Percentiles rank a stretch among this genome's conserved stretches.
These are phyloP conservation scores for Phortica magna DNA, from an alignment of 2,888 invertebrate species.

Conservation along the genomic window DNA sequence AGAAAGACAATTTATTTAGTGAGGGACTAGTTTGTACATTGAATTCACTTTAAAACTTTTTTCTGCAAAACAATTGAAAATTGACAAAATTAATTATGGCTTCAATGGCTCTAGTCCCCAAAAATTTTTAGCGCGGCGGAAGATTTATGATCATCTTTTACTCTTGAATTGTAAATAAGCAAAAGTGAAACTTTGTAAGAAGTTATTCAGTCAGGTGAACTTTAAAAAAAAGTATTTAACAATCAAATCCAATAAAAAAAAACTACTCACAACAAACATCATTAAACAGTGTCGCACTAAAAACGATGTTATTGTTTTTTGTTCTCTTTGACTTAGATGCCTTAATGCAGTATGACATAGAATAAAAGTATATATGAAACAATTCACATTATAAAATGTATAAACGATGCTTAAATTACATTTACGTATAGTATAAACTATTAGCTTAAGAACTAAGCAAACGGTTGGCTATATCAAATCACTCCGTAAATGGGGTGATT, in stretches of 20 bases:
- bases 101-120: too few relatives aligned
- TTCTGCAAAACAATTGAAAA: too few relatives aligned
- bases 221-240: constrained; percentile 47
- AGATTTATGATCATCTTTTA: too few relatives aligned
- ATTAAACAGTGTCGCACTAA: constrained; percentile 13
- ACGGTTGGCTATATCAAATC: constrained; percentile 49
- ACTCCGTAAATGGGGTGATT: constrained; percentile 63
- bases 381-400: constrained; percentile 37
- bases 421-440: constrained; percentile 23
- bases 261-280: constrained; percentile 20
- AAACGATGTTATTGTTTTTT: constrained; percentile 11
- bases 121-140: too few relatives aligned
- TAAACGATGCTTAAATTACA: constrained; percentile 7
- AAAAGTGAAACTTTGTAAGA: background rate
- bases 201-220: constrained; percentile 42
- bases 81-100: too few relatives aligned
- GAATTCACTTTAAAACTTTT: too few relatives aligned
- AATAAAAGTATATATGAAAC: constrained; percentile 38
- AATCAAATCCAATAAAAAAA: constrained; percentile 50
- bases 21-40: too few relatives aligned
- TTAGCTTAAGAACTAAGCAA: constrained; percentile 38
- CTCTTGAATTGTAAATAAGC: background rate
- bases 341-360: constrained; percentile 33
- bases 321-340: constrained; percentile 35
- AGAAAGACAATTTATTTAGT: too few relatives aligned